Conservation (phyloP, 2,113 vertebrate genomes). For the Spea bombifrons region DNA sequence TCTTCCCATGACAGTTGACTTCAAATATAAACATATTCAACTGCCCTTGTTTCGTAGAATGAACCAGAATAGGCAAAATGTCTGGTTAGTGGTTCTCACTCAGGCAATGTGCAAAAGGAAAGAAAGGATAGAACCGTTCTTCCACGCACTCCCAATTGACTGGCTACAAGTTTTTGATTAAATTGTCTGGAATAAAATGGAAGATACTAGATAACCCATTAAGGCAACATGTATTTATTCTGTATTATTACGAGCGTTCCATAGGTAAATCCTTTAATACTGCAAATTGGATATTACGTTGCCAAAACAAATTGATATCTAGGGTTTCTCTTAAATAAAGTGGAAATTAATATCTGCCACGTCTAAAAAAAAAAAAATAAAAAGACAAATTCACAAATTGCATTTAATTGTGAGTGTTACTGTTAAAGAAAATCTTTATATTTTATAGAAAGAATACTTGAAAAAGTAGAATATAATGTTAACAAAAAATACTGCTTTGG, state of each 20-base stretch:
- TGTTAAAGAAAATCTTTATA: constrained; percentile 53
- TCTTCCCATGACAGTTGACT: constrained; percentile 92
- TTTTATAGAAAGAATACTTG: constrained; percentile 67
- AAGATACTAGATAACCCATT: constrained; percentile 79
- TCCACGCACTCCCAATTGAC: constrained; percentile 69
- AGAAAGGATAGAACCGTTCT: constrained; percentile 60
- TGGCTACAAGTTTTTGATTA: constrained; percentile 62
- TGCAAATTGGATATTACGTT: constrained; percentile 63
- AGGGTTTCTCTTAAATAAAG: constrained; percentile 63
- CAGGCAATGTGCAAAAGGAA: constrained; percentile 65
- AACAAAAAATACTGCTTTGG: constrained; percentile 73
- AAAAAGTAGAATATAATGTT: constrained; percentile 60
- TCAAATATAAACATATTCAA: constrained; percentile 76
- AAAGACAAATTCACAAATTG: not conserved
- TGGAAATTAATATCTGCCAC: constrained; percentile 62
- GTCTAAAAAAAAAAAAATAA: constrained; percentile 54
- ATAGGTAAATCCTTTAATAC: constrained; percentile 47
- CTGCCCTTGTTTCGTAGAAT: constrained; percentile 75
- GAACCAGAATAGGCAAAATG: constrained; percentile 68
- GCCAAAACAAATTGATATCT: constrained; percentile 73
- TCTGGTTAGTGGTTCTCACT: constrained; percentile 62
- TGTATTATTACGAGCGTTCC: constrained; percentile 66
- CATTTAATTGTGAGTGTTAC: too few relatives aligned
- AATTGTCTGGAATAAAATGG: constrained; percentile 72
- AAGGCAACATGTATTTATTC: constrained; percentile 82